A percentile compares a stretch with the other conserved stretches of the same genome.
These are phyloP conservation scores for Sarcophaga subvicina DNA, from an alignment of 2,888 invertebrate genomes.

Conservation along the genomic window DNA sequence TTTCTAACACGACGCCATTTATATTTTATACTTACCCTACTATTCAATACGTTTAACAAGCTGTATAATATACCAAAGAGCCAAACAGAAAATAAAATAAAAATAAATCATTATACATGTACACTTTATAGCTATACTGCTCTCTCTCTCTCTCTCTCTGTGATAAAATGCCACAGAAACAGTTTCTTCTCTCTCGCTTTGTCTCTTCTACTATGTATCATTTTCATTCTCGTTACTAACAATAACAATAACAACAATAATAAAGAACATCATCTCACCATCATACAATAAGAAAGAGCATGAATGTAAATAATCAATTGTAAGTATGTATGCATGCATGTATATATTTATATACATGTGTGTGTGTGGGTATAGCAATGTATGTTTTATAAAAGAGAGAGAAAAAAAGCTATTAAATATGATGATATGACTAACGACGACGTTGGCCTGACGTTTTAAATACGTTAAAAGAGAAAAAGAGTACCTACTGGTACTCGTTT, in stretches of 20 bases:
- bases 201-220: background rate
- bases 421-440: slow-evolving; percentile 69
- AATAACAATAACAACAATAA: background rate
- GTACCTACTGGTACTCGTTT: slow-evolving; percentile 1
- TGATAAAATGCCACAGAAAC: background rate
- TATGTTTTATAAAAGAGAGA: background rate
- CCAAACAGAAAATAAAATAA: slow-evolving; percentile 24
- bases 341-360: background rate
- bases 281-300: background rate
- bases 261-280: background rate
- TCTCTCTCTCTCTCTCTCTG: background rate
- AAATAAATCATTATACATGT: background rate
- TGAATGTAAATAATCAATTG: background rate
- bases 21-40: slow-evolving; percentile 57
- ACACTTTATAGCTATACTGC: background rate
- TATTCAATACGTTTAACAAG: slow-evolving; percentile 40
- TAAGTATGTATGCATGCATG: background rate
- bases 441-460: slow-evolving; percentile 52
- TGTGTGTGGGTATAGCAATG: slow-evolving; percentile 31
- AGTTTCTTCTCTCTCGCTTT: slow-evolving; percentile 14
- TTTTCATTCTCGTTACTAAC: background rate
- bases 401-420: slow-evolving; percentile 58
- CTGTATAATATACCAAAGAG: slow-evolving; percentile 40
- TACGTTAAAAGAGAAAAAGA: slow-evolving; percentile 21
- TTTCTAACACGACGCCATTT: slow-evolving; percentile 67